Evolutionary conservation across 1,140 invertebrate species (phyloP).

Genomic region (Pachypsylla venusta): DNA sequence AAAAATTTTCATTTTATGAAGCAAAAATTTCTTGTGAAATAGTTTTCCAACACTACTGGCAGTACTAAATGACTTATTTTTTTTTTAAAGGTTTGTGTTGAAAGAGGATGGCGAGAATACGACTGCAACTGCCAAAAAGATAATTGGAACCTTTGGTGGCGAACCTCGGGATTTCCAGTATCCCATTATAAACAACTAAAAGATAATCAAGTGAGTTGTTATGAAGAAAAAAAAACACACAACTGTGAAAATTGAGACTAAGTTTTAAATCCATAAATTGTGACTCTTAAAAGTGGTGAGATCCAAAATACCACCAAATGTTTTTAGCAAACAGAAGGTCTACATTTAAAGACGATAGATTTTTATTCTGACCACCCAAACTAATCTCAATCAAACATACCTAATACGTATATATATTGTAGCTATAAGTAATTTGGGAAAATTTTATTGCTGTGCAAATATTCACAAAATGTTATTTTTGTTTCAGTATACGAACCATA

Average conservation of each 20-base stretch:
- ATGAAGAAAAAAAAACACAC: too few species aligned
- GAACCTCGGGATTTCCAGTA: slow-evolving; percentile 49
- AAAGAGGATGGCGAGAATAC: slow-evolving; percentile 68
- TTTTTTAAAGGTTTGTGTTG: slow-evolving; percentile 46
- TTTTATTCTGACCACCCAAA: too few species aligned
- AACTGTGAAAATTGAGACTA: too few species aligned
- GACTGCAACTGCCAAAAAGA: slow-evolving; percentile 37
- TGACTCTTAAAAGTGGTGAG: too few species aligned
- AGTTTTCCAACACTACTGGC: background rate
- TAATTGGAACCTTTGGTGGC: slow-evolving; percentile 76
- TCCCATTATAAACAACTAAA: slow-evolving; percentile 49
- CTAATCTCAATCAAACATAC: too few species aligned
- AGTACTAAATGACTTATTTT: slow-evolving; percentile 3
- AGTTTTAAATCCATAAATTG: too few species aligned
- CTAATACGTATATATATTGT: too few species aligned
- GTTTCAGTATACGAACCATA: slow-evolving; percentile 65
- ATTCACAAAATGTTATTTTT: slow-evolving; percentile 25
- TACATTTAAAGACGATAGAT: too few species aligned
- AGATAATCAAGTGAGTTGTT: slow-evolving; percentile 48
- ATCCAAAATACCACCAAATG: too few species aligned
- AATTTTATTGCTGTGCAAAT: too few species aligned
- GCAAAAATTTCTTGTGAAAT: background rate
- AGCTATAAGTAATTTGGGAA: too few species aligned
- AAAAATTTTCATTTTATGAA: background rate
- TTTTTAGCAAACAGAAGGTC: too few species aligned